These are phyloP conservation scores for Bombus picipes DNA, from an alignment of 1,140 invertebrate species.

Conservation along the genomic window DNA sequence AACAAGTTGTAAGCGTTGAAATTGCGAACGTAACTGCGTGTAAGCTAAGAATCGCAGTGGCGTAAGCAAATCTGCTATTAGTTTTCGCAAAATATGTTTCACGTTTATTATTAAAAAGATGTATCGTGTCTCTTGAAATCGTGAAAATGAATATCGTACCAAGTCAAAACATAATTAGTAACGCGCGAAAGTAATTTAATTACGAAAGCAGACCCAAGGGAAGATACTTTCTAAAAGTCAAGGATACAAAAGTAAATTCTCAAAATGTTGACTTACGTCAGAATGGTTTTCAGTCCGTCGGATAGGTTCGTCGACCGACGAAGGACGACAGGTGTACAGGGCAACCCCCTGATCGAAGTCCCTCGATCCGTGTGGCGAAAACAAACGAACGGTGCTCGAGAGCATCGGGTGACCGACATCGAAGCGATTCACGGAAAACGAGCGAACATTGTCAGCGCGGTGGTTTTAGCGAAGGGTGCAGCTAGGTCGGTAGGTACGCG, in stretches of 20 bases:
- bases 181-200: no score
- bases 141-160: accelerated
- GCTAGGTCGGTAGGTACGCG: constrained; percentile 46
- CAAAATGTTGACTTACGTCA: background rate
- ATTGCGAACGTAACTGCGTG: no score
- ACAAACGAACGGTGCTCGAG: background rate
- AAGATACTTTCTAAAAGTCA: no score
- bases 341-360: background rate
- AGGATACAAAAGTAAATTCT: background rate
- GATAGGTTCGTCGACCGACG: background rate
- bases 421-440: constrained; percentile 22
- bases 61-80: background rate
- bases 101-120: background rate
- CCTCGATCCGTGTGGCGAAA: background rate
- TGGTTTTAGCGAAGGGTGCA: constrained; percentile 18
- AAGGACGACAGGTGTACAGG: background rate
- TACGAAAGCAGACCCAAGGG: accelerated
- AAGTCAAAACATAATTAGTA: no score
- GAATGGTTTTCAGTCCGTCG: background rate
- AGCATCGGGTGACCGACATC: constrained; percentile 10
- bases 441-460: constrained; percentile 2
- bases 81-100: no score
- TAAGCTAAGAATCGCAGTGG: background rate
- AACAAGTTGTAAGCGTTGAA: no score
- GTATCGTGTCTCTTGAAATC: no score